Conservation (phyloP, 2,888 invertebrate species). For the Bimastos eiseni region DNA sequence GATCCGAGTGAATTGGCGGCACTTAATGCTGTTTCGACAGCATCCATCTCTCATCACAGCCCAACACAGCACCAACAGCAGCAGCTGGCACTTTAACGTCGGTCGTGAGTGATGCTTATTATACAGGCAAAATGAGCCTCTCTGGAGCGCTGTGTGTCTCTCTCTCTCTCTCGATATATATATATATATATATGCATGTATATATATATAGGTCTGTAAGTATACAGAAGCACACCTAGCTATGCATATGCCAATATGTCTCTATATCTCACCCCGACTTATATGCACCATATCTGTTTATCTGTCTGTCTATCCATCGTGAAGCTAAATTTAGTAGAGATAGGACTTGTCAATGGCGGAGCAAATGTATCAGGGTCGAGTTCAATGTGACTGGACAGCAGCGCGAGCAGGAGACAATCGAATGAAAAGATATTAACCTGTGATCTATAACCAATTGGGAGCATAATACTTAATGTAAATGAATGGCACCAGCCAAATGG, state of each 20-base stretch:
- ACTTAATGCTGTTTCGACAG: not conserved
- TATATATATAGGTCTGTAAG: not conserved
- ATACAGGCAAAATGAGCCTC: not conserved
- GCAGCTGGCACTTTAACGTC: not conserved
- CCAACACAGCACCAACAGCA: not conserved
- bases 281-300: not conserved
- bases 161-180: not conserved
- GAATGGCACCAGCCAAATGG: not conserved
- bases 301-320: not conserved
- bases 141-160: no score
- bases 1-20: not conserved
- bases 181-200: not conserved
- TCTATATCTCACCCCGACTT: not conserved
- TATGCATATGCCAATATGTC: not conserved
- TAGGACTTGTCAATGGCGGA: not conserved
- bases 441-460: not conserved
- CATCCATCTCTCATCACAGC: not conserved
- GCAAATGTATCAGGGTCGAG: not conserved
- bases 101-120: not conserved
- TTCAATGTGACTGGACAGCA: not conserved
- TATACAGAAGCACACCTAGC: no score
- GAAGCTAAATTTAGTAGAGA: no score
- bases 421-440: constrained; percentile 5
- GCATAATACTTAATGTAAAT: not conserved
- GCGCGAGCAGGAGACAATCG: not conserved